Base-by-base conservation (phyloP, 2,888 invertebrate species). In the Silvanus unidentatus region DNA sequence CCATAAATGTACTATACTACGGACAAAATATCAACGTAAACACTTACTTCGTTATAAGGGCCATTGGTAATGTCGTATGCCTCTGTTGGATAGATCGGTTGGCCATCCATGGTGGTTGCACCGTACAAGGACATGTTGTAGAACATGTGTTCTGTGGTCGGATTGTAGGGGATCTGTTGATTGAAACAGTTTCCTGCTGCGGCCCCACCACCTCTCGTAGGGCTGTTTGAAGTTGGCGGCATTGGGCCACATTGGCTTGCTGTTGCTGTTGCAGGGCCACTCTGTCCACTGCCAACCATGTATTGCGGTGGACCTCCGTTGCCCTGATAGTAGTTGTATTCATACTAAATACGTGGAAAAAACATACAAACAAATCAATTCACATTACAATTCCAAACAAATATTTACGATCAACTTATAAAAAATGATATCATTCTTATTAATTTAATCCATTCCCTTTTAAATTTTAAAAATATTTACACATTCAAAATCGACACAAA, bases 111-210 rank as follows among this genome's bases (percentile, higher is more conserved):
- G 45, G 63, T 46, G 42, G 60, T 56, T 40, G 59, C 54, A 34
- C 58, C 57, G 52, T 66, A 68, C 51, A 68, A 49, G 48, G 66
- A 64, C 57, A 67, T 47, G 51, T 64, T 64, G 58, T 65, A 66
- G 60, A 62, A 67, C 50, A 68, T 44, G 22, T 46, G 34, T 32
- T 49, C 50, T 14, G 46, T 39, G 27, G 36, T 35, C 27, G 44
- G 47, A 51, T 48, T 53, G 40, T 45, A 51, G 32, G 51, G 52
- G 42, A 57, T 22, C 40, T 60, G 58, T 47, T 57, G 59, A 44
- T 53, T 49, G 45, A 57, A 63, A 48, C 62, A 61, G 14, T 52
- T 12, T 9, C 13, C 37, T 4, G 32, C 40, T 32, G n/a, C 28
- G 27, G 16, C 15, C 2, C 11, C 28, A 16, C 4, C 16, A 11